These are phyloP conservation scores for silkworm (Bombyx mori) DNA, from an alignment of 1,140 invertebrate genomes.

Conservation along the genomic window DNA sequence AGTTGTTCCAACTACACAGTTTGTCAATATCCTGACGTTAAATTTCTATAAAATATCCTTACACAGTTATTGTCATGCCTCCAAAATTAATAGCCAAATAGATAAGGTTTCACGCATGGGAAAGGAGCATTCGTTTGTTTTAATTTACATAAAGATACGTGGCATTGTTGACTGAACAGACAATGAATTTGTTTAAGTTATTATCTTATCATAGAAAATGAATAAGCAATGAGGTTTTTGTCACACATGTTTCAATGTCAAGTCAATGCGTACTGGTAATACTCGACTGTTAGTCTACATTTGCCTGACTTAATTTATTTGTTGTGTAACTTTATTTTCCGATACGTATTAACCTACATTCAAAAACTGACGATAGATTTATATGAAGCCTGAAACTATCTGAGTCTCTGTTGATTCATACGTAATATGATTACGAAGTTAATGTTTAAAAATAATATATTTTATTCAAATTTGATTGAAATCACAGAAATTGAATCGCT, in stretches of 20 bases:
- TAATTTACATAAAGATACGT: slow-evolving; percentile 42
- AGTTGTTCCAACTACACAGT: slow-evolving; percentile 26
- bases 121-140: slow-evolving; percentile 30
- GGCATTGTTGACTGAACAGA: slow-evolving; percentile 13
- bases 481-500: too few species aligned
- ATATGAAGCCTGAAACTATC: too few species aligned
- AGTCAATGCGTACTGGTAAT: too few species aligned
- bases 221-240: slow-evolving; percentile 13
- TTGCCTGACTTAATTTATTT: too few species aligned
- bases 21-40: slow-evolving; percentile 40
- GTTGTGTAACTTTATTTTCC: too few species aligned
- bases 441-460: too few species aligned
- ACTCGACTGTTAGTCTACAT: too few species aligned
- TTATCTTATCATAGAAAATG: slow-evolving; percentile 29
- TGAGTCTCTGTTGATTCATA: too few species aligned
- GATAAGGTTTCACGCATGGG: slow-evolving; percentile 31
- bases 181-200: slow-evolving; percentile 32
- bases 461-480: too few species aligned
- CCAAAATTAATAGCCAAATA: slow-evolving; percentile 43
- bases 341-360: too few species aligned
- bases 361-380: too few species aligned
- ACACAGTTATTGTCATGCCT: slow-evolving; percentile 24
- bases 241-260: slow-evolving; percentile 2
- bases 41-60: slow-evolving; percentile 29
- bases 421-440: too few species aligned